Base-by-base conservation (phyloP, 2,797 vertebrate species). In the Lutjanus campechanus region DNA sequence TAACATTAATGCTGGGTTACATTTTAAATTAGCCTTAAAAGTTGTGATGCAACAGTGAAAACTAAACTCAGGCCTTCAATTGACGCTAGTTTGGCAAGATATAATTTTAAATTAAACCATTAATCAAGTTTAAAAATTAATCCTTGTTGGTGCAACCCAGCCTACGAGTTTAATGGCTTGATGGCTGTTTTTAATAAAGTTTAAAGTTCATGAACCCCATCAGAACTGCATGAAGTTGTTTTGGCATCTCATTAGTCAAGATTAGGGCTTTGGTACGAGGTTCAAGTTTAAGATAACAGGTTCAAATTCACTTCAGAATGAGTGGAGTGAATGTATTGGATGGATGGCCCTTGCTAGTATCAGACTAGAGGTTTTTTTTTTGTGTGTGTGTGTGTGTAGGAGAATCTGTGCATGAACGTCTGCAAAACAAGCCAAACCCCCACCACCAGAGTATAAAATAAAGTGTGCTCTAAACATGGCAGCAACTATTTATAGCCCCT, bases 401-500 rank as follows among this genome's bases (percentile, higher is more conserved):
- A 41, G 60, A 60, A 16, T 5, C 16, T 41, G 29, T 10, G 15
- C 59, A 70, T 54, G 58, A 76, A 7, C 70, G 59, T 8, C 6
- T 73, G 68, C 69, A 73, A 44, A 47, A 61, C 53, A 64, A 49
- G 51, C 16, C 55, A 59, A 61, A 41, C 72, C 51, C 66, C 50
- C 15, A 55, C 29, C 47, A 66, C 47, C 53, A 7, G 15, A 77
- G 81, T 63, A 70, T 73, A 80, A 86, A 86, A 88, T 83, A 83
- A 79, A 88, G n/a, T 60, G 61, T 62, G 62, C 50, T 84, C 82
- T 81, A 82, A 86, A 91, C 76, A 86, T 73, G 79, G 81, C 69
- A 61, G 64, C 20, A 19, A 64, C 82, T 87, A 90, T 88, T 89
- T 88, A 82, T 88, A 92, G 63, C 22, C 12, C 11, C 65, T 81